phyloP scores from a whole-genome alignment of 2,113 vertebrate species.

The Paramormyrops kingsleyae region DNA sequence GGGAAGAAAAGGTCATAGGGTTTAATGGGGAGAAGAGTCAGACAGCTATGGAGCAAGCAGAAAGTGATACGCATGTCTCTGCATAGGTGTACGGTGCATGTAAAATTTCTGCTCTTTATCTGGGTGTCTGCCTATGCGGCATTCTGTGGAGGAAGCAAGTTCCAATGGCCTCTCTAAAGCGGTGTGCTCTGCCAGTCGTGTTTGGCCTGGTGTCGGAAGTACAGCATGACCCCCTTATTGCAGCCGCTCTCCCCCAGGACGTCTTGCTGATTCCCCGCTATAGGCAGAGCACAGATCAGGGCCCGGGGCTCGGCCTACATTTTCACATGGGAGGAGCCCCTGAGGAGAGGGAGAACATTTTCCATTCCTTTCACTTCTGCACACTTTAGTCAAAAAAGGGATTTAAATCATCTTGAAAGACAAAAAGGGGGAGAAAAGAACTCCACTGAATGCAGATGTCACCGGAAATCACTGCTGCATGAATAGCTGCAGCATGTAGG shows the following conservation, averaged over 20 bases:
- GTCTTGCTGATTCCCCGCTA: background rate
- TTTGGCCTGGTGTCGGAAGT: background rate
- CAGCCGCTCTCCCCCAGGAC: background rate
- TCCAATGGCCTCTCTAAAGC: background rate
- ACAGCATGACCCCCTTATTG: background rate
- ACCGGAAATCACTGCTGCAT: constrained; percentile 28
- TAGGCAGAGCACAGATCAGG: background rate
- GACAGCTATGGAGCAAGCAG: constrained; percentile 8
- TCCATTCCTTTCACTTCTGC: constrained; percentile 46
- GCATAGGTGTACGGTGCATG: background rate
- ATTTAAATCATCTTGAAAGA: constrained; percentile 5
- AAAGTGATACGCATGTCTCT: constrained; percentile 19
- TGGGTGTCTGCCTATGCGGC: background rate
- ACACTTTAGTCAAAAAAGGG: constrained; percentile 37
- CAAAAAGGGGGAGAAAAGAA: background rate
- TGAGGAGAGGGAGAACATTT: constrained; percentile 45
- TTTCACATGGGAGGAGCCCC: constrained; percentile 42
- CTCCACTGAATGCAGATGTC: constrained; percentile 29
- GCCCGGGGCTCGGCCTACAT: background rate
- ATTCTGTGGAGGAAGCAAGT: background rate
- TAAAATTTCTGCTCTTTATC: background rate
- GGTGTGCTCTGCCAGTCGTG: background rate
- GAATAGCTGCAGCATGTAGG: background rate
- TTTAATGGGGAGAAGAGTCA: constrained; percentile 38
- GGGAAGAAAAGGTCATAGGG: constrained; percentile 29